phyloP scores from a whole-genome alignment of 2,888 invertebrate genomes.

The Lasioglossum zephyrum region DNA sequence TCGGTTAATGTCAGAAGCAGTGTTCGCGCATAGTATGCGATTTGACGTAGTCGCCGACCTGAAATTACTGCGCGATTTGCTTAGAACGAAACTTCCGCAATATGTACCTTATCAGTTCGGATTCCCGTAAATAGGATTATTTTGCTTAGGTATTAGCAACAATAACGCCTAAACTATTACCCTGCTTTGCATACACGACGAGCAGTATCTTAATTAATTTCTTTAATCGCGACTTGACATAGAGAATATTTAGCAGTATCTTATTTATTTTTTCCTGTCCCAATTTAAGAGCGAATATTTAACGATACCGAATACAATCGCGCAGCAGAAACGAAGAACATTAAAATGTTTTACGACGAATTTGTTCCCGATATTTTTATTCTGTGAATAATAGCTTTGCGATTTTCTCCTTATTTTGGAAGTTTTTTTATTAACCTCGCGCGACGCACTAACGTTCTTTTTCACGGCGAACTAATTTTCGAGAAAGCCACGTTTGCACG shows the following conservation, averaged over 20 bases:
- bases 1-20: neutral
- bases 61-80: neutral
- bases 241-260: too few relatives aligned
- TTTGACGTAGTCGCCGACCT: neutral
- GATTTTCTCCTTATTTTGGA: neutral
- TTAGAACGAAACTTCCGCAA: neutral
- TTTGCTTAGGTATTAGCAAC: neutral
- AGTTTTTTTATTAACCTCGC: neutral
- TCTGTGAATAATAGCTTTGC: neutral
- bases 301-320: neutral
- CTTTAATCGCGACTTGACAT: too few relatives aligned
- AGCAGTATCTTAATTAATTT: too few relatives aligned
- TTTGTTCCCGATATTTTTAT: neutral
- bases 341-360: neutral
- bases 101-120: neutral
- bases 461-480: conserved; percentile 4
- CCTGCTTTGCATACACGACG: neutral
- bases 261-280: too few relatives aligned
- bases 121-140: neutral
- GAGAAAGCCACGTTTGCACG: neutral
- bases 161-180: neutral
- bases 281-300: too few relatives aligned
- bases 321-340: neutral
- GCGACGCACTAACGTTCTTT: neutral
- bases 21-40: neutral